Evolutionary conservation across 2,888 invertebrate genomes (phyloP), one percentile per base, ranked within the genome.

Genomic region (Tortricodes alternella): DNA sequence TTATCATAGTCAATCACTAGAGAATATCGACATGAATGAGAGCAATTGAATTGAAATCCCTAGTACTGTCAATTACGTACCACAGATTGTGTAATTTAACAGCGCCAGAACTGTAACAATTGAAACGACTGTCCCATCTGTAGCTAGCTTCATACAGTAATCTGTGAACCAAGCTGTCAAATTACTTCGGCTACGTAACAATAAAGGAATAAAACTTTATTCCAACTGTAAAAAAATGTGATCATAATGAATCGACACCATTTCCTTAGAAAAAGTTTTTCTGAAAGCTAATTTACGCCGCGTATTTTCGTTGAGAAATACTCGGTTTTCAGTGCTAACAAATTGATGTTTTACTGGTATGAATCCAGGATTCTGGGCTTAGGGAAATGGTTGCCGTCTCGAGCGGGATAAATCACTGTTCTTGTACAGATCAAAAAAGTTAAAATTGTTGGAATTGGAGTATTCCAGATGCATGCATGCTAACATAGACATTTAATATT

Each of bases 271-370:
- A 37, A 44, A 46, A 46, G 11, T 46, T 53, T 37, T 37, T 37
- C 19, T 15, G 15, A 27, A 37, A 29, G 46, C 38, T 38, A 53
- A 53, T 53, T 46, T 53, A 38, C 29, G 27, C 21, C 41, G 43
- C 34, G 41, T 23, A 32, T 53, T 51, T 24, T 35, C 21, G 21
- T 11, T 9, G 32, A 15, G 46, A 32, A 46, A 3, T 18, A 15
- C 21, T 11, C 19, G 15, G 19, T 38, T 53, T 29, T 13, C 43
- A 27, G 16, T 39, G 38, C 43, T 46, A 39, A 46, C 46, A 53
- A 53, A 46, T 53, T 32, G 53, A 39, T 46, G 32, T 39, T 53
- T 53, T 46, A 53, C 46, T 53, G 46, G 46, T 46, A 50, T 41
- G 21, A 38, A 46, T 38, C 18, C 16, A 32, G 46, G 37, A 46